These are phyloP conservation scores for Orthosia incerta DNA, from an alignment of 2,888 invertebrate genomes.

Conservation along the genomic window DNA sequence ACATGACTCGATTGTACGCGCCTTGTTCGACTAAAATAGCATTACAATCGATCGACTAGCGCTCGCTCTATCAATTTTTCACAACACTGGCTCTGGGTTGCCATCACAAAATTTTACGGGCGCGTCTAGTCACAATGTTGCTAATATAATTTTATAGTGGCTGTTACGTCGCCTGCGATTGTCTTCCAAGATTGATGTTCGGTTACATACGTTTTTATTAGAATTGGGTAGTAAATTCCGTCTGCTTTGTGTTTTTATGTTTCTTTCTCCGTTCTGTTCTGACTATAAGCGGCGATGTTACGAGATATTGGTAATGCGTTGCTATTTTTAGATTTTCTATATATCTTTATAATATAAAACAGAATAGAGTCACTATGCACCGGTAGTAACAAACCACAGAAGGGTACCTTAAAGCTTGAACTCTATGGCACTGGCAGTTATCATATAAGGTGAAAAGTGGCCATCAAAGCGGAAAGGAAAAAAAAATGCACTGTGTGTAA, in stretches of 20 bases:
- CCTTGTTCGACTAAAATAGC: constrained; percentile 69
- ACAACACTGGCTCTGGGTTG: constrained; percentile 76
- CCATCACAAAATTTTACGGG: constrained; percentile 72
- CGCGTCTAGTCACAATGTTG: constrained; percentile 57
- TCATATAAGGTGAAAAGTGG: background rate
- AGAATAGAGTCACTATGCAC: background rate
- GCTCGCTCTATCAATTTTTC: constrained; percentile 78
- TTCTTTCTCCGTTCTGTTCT: constrained; percentile 30
- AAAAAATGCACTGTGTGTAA: constrained; percentile 9
- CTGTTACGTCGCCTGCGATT: constrained; percentile 58
- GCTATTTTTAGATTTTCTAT: constrained; percentile 37
- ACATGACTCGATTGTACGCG: constrained; percentile 63
- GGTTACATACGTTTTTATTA: constrained; percentile 61
- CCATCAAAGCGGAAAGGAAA: background rate
- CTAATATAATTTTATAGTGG: constrained; percentile 67
- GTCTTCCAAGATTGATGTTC: constrained; percentile 64
- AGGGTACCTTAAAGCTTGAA: background rate
- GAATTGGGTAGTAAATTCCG: constrained; percentile 51
- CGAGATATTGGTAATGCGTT: constrained; percentile 30
- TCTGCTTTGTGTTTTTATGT: constrained; percentile 54
- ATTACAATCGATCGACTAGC: constrained; percentile 71
- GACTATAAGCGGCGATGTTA: constrained; percentile 11
- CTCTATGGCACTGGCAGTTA: background rate
- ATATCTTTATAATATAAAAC: constrained; percentile 4
- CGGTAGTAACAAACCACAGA: background rate